Evolutionary conservation across 2,888 invertebrate genomes (phyloP).

Genomic region (Oscheius myriophilus): DNA sequence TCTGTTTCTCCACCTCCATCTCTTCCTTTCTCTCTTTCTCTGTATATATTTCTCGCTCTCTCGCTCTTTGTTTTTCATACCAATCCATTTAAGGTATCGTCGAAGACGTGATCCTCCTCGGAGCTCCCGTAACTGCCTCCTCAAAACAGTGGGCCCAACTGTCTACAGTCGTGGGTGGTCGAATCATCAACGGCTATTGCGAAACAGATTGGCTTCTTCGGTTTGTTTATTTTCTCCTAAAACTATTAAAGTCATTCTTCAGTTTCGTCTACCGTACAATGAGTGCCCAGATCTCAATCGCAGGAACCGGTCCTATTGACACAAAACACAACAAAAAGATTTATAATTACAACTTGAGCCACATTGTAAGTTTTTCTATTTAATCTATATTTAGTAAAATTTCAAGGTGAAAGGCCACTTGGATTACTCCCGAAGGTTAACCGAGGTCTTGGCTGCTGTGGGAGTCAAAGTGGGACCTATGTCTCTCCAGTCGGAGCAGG

Average conservation of each 20-base stretch:
- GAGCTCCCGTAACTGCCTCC: conserved; percentile 78
- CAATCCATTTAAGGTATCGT: conserved; percentile 75
- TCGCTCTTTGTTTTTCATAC: too few relatives aligned
- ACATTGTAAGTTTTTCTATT: conserved; percentile 73
- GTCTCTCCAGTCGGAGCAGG: conserved; percentile 34
- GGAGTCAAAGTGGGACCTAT: conserved; percentile 53
- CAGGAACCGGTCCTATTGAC: conserved; percentile 76
- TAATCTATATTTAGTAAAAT: not conserved
- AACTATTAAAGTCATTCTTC: conserved; percentile 23
- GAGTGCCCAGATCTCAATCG: conserved; percentile 76
- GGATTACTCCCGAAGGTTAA: conserved; percentile 67
- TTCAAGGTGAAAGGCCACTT: conserved; percentile 67
- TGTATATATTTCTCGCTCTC: not conserved
- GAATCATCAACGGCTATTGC: conserved; percentile 79
- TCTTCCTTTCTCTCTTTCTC: too few relatives aligned
- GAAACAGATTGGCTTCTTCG: conserved; percentile 79
- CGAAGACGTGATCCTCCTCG: conserved; percentile 78
- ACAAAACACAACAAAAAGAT: conserved; percentile 74
- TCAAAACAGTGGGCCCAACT: conserved; percentile 75
- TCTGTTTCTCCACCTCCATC: not conserved
- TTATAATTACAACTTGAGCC: conserved; percentile 77
- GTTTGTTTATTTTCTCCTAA: conserved; percentile 36
- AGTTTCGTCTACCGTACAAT: conserved; percentile 78
- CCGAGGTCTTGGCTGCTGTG: conserved; percentile 65
- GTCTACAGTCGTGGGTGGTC: conserved; percentile 76